Evolutionary conservation across 2,113 vertebrate species (phyloP).

Genomic region (Archilochus colubris): DNA sequence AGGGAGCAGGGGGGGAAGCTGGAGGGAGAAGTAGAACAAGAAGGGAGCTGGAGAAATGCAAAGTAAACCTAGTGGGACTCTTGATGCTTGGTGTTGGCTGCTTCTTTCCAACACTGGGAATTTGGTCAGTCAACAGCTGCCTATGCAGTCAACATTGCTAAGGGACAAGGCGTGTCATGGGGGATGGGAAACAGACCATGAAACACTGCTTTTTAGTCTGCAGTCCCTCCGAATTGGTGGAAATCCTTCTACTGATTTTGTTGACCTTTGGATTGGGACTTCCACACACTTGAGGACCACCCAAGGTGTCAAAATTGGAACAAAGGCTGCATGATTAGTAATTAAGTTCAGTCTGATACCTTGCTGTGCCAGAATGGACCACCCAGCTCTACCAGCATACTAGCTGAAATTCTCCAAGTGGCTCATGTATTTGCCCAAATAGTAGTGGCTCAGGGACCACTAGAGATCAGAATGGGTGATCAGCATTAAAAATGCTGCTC

Average conservation of each 20-base stretch:
- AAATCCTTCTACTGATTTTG: background rate
- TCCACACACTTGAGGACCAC: background rate
- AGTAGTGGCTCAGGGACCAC: background rate
- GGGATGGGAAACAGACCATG: background rate
- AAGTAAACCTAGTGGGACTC: background rate
- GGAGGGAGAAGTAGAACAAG: background rate
- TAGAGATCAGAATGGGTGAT: background rate
- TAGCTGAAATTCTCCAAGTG: background rate
- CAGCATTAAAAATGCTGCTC: background rate
- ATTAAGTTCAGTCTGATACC: background rate
- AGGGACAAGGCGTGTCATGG: background rate
- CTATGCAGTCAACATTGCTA: background rate
- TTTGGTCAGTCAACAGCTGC: background rate
- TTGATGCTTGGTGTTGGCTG: fast-evolving
- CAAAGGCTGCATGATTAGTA: background rate
- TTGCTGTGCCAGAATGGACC: background rate
- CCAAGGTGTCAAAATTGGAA: fast-evolving
- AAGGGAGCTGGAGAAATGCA: background rate
- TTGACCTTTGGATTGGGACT: background rate
- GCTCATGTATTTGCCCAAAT: background rate
- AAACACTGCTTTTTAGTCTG: background rate
- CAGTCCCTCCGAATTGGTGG: background rate
- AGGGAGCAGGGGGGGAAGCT: background rate
- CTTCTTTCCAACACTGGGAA: background rate
- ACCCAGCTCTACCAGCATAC: background rate